These are phyloP conservation scores for Danio kyathit DNA, from an alignment of 2,797 vertebrate genomes.

Conservation along the genomic window DNA sequence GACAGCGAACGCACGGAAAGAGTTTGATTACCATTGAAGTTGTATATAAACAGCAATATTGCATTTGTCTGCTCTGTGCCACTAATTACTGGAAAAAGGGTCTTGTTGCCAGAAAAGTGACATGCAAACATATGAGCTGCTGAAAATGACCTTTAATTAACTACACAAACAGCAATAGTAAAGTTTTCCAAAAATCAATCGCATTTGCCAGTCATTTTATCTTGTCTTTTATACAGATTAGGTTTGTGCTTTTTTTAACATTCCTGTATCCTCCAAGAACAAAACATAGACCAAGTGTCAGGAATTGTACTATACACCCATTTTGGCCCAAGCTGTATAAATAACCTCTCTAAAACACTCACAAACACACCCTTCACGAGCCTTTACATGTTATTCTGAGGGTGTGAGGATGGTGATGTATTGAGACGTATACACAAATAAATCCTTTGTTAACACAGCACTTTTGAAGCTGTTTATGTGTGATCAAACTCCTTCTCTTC, in stretches of 20 bases:
- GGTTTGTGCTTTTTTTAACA: background rate
- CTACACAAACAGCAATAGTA: background rate
- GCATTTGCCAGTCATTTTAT: background rate
- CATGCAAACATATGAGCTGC: background rate
- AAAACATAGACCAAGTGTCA: background rate
- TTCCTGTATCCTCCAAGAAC: background rate
- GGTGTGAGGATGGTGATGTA: conserved; percentile 3
- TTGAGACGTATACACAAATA: conserved; percentile 9
- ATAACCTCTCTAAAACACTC: background rate
- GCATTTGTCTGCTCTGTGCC: background rate
- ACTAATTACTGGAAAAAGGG: background rate
- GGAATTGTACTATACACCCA: background rate
- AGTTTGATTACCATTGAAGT: conserved; percentile 5
- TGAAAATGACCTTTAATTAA: background rate
- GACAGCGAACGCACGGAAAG: background rate
- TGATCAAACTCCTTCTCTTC: conserved; percentile 35
- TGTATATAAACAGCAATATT: background rate
- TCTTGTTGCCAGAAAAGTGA: background rate
- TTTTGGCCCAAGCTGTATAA: background rate
- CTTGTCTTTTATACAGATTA: background rate
- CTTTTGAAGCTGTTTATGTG: conserved; percentile 13
- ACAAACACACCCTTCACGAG: background rate
- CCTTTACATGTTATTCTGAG: conserved; percentile 4
- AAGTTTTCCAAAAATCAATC: background rate
- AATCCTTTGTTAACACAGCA: background rate